Conservation (phyloP, 92 coral and sea anemone genomes). For the Phymanthus crucifer region DNA sequence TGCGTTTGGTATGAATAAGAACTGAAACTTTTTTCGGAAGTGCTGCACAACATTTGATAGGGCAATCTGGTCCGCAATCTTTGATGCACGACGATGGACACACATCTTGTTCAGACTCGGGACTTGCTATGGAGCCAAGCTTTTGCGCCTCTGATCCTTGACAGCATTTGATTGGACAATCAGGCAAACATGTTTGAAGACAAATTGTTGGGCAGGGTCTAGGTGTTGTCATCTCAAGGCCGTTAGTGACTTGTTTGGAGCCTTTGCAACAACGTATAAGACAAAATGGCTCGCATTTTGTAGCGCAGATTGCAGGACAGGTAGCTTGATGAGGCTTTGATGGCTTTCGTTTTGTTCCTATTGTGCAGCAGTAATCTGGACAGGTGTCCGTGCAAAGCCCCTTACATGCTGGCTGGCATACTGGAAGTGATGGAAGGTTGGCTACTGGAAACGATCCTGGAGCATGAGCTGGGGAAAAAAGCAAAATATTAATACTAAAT, state of each 20-base stretch:
- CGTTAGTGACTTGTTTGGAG: conserved; percentile 23
- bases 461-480: conserved; percentile 35
- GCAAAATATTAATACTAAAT: too few species aligned
- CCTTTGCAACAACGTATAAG: conserved; percentile 36
- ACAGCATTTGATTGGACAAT: conserved; percentile 44
- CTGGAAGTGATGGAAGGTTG: conserved; percentile 37
- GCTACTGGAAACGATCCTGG: conserved; percentile 38
- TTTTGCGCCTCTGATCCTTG: conserved; percentile 18
- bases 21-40: conserved; percentile 32
- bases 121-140: conserved; percentile 11
- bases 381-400: conserved; percentile 39
- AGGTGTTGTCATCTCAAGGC: not conserved
- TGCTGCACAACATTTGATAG: conserved; percentile 43
- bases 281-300: conserved; percentile 23
- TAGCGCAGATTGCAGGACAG: conserved; percentile 34
- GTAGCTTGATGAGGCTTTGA: not conserved
- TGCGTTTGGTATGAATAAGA: conserved; percentile 26
- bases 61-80: conserved; percentile 39
- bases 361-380: conserved; percentile 51
- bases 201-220: conserved; percentile 30
- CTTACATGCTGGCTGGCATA: conserved; percentile 24
- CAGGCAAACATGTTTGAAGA: conserved; percentile 20
- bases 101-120: conserved; percentile 3
- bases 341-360: not conserved
- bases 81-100: conserved; percentile 32